phyloP scores from a whole-genome alignment of 2,797 vertebrate genomes.

The Staurois parvus region DNA sequence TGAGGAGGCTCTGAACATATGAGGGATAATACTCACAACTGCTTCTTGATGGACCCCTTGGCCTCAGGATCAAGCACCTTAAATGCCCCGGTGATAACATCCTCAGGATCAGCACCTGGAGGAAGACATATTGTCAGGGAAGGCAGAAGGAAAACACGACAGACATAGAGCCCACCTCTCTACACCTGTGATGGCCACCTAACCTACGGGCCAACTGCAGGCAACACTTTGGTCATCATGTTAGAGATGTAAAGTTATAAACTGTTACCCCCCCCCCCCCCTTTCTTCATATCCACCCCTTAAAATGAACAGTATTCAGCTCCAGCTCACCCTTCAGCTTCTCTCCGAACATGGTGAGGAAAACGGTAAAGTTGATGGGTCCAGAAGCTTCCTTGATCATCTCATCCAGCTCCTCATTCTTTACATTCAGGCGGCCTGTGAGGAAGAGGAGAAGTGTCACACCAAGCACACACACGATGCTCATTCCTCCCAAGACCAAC shows the following conservation, averaged over 20 bases:
- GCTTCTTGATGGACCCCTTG: constrained; percentile 90
- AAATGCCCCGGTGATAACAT: constrained; percentile 92
- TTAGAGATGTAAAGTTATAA: too few relatives aligned
- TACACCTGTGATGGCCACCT: too few relatives aligned
- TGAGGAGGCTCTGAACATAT: too few relatives aligned
- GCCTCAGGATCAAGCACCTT: constrained; percentile 91
- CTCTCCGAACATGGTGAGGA: constrained; percentile 96
- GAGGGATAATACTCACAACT: constrained; percentile 80
- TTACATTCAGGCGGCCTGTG: constrained; percentile 87
- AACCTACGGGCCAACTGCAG: too few relatives aligned
- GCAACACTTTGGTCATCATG: too few relatives aligned
- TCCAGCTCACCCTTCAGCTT: constrained; percentile 88
- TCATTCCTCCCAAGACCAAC: too few relatives aligned
- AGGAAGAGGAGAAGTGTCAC: not conserved
- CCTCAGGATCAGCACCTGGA: constrained; percentile 90
- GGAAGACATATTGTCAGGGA: not conserved
- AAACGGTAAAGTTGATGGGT: constrained; percentile 95
- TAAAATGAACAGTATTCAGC: too few relatives aligned
- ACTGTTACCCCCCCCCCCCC: not conserved
- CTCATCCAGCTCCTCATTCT: constrained; percentile 92
- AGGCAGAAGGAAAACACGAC: not conserved
- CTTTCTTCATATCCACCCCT: too few relatives aligned
- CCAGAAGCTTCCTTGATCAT: constrained; percentile 95
- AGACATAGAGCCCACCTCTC: too few relatives aligned
- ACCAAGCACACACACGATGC: not conserved